Conservation (phyloP, 2,113 vertebrate species). For the Seriola aureovittata region DNA sequence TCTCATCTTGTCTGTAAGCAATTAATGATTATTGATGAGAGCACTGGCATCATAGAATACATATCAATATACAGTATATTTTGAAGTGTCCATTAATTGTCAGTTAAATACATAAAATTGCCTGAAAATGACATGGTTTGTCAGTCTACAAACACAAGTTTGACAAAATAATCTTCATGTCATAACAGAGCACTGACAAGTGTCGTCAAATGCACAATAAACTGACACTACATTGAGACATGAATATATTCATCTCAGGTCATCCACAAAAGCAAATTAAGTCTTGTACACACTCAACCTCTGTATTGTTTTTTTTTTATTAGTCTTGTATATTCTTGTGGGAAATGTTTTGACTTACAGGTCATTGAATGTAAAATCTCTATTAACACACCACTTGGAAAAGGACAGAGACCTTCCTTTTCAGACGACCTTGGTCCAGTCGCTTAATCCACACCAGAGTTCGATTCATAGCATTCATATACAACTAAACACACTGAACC, state of each 20-base stretch:
- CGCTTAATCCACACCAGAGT: no score
- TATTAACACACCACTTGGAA: not conserved
- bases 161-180: conserved; percentile 21
- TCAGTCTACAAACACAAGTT: conserved; percentile 5
- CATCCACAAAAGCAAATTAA: not conserved
- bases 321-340: not conserved
- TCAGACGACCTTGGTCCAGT: not conserved
- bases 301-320: not conserved
- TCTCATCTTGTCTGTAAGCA: not conserved
- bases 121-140: accelerated
- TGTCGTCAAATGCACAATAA: not conserved
- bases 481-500: not conserved
- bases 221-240: not conserved
- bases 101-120: conserved; percentile 16
- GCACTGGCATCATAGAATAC: not conserved
- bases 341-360: not conserved
- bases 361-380: no score
- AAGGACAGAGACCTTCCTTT: not conserved
- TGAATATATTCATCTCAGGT: not conserved
- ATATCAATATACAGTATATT: not conserved
- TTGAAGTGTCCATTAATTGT: conserved; percentile 15
- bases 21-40: not conserved
- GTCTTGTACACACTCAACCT: not conserved
- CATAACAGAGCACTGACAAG: not conserved
- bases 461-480: not conserved